phyloP scores from a whole-genome alignment of 2,888 invertebrate genomes.

The Orthosia gracilis region DNA sequence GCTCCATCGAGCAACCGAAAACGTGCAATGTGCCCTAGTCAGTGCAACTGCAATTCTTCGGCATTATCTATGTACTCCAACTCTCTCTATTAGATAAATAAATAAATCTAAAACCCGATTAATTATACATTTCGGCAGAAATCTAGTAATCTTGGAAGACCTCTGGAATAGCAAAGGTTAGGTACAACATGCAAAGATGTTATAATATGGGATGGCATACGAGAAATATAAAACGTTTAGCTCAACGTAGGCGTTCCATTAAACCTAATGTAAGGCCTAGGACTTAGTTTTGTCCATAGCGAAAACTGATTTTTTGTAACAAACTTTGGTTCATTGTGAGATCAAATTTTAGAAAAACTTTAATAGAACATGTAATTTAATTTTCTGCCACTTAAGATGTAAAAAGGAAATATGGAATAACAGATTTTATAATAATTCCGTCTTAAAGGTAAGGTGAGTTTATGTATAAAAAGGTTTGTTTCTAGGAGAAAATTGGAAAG shows the following conservation, averaged over 20 bases:
- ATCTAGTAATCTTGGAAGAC: constrained; percentile 9
- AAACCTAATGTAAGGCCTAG: constrained; percentile 15
- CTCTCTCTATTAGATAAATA: not conserved
- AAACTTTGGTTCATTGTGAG: not conserved
- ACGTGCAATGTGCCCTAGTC: too few relatives aligned
- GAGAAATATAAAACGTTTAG: constrained; percentile 22
- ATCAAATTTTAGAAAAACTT: not conserved
- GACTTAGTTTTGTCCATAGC: not conserved
- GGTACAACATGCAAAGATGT: constrained; percentile 2
- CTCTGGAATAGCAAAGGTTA: constrained; percentile 9
- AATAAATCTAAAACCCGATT: not conserved
- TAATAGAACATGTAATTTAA: not conserved
- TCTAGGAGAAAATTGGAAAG: too few relatives aligned
- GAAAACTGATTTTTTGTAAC: not conserved
- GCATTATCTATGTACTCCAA: not conserved
- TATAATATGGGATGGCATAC: not conserved
- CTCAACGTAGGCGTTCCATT: constrained; percentile 10
- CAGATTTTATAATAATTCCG: too few relatives aligned
- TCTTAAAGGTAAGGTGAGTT: too few relatives aligned
- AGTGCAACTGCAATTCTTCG: too few relatives aligned
- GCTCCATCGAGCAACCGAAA: too few relatives aligned
- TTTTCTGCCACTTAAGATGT: not conserved
- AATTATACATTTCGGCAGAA: not conserved
- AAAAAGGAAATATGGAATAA: not conserved
- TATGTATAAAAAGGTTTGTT: too few relatives aligned